Percentiles rank a stretch among this genome's conserved stretches.
These are phyloP conservation scores for Adelphocoris suturalis DNA, from an alignment of 2,888 invertebrate species.

Conservation along the genomic window DNA sequence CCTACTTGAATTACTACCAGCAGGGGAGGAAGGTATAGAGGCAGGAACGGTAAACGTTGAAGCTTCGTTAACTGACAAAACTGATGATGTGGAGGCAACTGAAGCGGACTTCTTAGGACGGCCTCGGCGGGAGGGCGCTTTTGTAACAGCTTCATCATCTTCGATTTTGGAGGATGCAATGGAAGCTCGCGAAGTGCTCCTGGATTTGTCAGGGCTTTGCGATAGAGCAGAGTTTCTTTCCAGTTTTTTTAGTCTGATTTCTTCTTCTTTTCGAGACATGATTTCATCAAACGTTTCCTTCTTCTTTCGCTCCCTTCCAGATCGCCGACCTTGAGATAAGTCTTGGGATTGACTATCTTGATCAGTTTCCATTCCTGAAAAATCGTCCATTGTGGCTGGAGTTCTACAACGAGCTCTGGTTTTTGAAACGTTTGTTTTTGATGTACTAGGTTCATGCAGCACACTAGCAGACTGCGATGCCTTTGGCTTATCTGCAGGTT, in stretches of 20 bases:
- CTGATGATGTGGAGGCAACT: background rate
- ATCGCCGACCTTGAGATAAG: slow-evolving; percentile 51
- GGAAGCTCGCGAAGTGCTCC: background rate
- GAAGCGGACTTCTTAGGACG: background rate
- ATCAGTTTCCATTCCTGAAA: background rate
- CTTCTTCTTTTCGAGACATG: slow-evolving; percentile 51
- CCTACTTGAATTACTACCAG: slow-evolving; percentile 3
- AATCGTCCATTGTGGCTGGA: background rate
- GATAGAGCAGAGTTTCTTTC: background rate
- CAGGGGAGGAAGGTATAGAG: slow-evolving; percentile 22
- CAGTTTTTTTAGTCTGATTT: slow-evolving; percentile 41
- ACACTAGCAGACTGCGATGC: background rate
- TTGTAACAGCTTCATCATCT: background rate
- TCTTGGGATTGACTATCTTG: slow-evolving; percentile 28
- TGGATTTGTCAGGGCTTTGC: slow-evolving; percentile 1
- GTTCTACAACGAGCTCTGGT: background rate
- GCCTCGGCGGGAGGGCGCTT: background rate
- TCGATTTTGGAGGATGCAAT: background rate
- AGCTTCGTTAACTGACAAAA: background rate
- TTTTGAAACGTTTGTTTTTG: background rate
- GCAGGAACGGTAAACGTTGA: background rate
- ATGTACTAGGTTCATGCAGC: background rate
- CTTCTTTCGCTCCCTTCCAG: slow-evolving; percentile 45
- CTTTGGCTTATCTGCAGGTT: too few species aligned
- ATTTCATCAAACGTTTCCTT: slow-evolving; percentile 60